These are phyloP conservation scores for Semotilus atromaculatus DNA, from an alignment of 2,797 vertebrate species.

Conservation along the genomic window DNA sequence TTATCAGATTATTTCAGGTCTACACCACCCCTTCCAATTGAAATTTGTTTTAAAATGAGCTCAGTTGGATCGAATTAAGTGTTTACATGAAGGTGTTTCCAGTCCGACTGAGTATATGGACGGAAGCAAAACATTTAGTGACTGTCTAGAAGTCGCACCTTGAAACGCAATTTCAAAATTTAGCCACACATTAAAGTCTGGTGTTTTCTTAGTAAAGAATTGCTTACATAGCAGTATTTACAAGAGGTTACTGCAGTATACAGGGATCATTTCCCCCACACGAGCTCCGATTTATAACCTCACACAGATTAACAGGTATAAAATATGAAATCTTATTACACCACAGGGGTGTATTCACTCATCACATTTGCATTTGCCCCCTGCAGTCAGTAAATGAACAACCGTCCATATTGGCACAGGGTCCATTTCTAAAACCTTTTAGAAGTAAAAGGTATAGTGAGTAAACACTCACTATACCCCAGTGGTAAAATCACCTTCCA, in stretches of 20 bases:
- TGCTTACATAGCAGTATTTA: background rate
- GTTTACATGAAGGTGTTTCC: background rate
- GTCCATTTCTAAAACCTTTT: background rate
- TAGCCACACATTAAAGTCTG: background rate
- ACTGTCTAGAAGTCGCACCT: background rate
- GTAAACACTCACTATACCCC: too few relatives aligned
- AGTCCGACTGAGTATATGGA: background rate
- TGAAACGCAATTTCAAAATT: background rate
- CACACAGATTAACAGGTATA: background rate
- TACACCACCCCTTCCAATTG: background rate
- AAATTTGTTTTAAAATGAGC: background rate
- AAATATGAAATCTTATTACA: background rate
- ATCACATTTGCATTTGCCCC: background rate
- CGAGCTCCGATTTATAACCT: background rate
- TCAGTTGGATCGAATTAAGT: background rate
- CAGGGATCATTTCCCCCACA: background rate
- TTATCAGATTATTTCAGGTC: background rate
- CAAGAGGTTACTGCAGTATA: background rate
- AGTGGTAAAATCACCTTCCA: background rate
- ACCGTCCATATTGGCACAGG: background rate
- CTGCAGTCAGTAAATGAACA: conserved; percentile 8
- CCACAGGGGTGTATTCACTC: background rate
- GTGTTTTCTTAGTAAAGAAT: background rate
- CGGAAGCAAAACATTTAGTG: background rate
- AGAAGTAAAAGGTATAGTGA: too few relatives aligned